Evolutionary conservation across 2,888 invertebrate genomes (phyloP), one percentile per base, ranked within the genome.

Genomic region (Nudaria mundana): DNA sequence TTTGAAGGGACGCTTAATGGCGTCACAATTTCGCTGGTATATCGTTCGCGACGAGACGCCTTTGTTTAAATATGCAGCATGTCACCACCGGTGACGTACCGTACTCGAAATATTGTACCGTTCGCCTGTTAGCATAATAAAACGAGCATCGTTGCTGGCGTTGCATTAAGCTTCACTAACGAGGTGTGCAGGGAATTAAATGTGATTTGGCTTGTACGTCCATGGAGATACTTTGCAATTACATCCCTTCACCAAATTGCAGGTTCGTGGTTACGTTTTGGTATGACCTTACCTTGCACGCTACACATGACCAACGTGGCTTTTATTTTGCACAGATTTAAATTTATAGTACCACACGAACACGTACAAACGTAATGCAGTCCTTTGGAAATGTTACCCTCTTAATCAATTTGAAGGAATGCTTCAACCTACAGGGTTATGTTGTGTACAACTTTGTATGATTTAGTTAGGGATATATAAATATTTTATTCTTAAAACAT

Each of bases 101-200:
- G 76, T 79, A 72, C 81, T 82, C 77, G 73, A 83, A 82, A 82
- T 80, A 84, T 81, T 81, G 81, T 73, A 77, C 70, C 77, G 74
- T 63, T 59, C 76, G 75, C 76, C 78, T 76, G 77, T 79, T 78
- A 79, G 84, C 82, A 82, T 83, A 82, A 84, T 85, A 81, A 78
- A 78, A 76, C 71, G 79, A 74, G 71, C 76, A 72, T 65, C 71
- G 80, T 77, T 75, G 61, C 76, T 62, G 72, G 74, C 76, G 70
- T 57, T 70, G 75, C 80, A 81, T 81, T 82, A 79, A 79, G 70
- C 67, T 69, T 63, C 68, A 65, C 75, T 77, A 77, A 77, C 72
- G 77, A 80, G 74, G 69, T 71, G 69, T 61, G 63, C 65, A 48
- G 56, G 57, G 62, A 72, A 72, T 75, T 68, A 74, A 72, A 72